phyloP scores from a whole-genome alignment of 2,888 invertebrate genomes.

The Dione juno region DNA sequence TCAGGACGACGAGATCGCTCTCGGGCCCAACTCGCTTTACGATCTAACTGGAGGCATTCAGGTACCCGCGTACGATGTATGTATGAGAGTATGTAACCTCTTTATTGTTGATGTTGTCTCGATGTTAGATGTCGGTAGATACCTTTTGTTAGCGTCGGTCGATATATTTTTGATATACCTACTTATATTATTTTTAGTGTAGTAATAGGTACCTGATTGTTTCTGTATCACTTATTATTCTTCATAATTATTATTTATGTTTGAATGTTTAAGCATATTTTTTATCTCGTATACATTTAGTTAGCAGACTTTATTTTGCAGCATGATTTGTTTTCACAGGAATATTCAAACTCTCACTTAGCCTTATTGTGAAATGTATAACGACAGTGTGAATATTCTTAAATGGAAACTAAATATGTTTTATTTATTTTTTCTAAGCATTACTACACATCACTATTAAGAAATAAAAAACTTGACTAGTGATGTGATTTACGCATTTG shows the following conservation, averaged over 20 bases:
- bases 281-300: slow-evolving; percentile 37
- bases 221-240: slow-evolving; percentile 54
- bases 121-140: slow-evolving; percentile 41
- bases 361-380: neutral
- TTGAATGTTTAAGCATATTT: slow-evolving; percentile 42
- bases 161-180: neutral
- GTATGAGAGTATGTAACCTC: slow-evolving; percentile 42
- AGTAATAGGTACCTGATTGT: slow-evolving; percentile 74
- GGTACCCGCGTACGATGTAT: slow-evolving; percentile 64
- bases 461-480: neutral
- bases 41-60: slow-evolving; percentile 83
- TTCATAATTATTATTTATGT: slow-evolving; percentile 44
- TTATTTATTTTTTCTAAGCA: neutral
- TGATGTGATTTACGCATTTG: neutral
- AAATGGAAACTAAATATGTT: neutral
- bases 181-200: slow-evolving; percentile 44
- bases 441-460: neutral
- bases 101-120: slow-evolving; percentile 39
- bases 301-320: slow-evolving; percentile 41
- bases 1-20: slow-evolving; percentile 82
- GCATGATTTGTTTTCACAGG: slow-evolving; percentile 45
- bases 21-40: slow-evolving; percentile 82
- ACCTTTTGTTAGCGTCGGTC: slow-evolving; percentile 3
- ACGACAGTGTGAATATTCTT: slow-evolving; percentile 20
- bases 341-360: slow-evolving; percentile 27